Base-by-base conservation (phyloP, 2,797 vertebrate genomes). In the Apogon talboti region DNA sequence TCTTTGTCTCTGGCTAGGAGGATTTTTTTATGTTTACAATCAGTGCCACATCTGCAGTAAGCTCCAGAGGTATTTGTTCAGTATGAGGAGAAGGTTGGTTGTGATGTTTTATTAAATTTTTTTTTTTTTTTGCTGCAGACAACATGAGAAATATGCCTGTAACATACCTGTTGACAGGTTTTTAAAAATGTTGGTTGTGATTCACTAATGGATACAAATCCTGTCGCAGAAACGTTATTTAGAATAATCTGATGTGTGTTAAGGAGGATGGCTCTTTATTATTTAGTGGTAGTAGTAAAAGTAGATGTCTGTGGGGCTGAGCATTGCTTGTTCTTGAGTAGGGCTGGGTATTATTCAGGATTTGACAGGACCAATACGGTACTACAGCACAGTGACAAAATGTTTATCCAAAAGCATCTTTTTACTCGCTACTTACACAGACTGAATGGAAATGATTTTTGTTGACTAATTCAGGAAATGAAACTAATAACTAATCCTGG, bases 401-500 rank as follows among this genome's bases (percentile, higher is more conserved):
- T 30, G 9, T 21, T 55, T 56, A 43, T 43, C 8, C 41, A 12
- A 30, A 35, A 35, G 7, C 7, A 42, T 33, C 18, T n/a, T 44
- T 11, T 28, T 42, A 13, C 41, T 57, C 24, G 2, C 47, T 46
- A 35, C 45, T 45, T 45, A 46, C 45, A 58, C n/a, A 46, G 30
- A 46, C 28, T 35, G 35, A 46, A 48, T 43, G 15, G 33, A 13
- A 52, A 33, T 37, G 44, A 46, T 45, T 64, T n/a, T 15, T 46
- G 35, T 28, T 54, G 42, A 60, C 19, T 73, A 79, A 82, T 85
- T 86, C 72, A 79, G 65, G 82, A 66, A 88, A 78, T 83, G 77
- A 72, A 74, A 62, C 41, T 14, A 11, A 47, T 11, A 12, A 47
- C 35, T 21, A 56, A 38, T 45, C 28, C 37, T 58, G 18, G 11